Percentiles rank a stretch among this genome's conserved stretches.
These are phyloP conservation scores for Paelopatides confundens DNA, from an alignment of 53 echinoderm and acorn worm genomes.

Conservation along the genomic window DNA sequence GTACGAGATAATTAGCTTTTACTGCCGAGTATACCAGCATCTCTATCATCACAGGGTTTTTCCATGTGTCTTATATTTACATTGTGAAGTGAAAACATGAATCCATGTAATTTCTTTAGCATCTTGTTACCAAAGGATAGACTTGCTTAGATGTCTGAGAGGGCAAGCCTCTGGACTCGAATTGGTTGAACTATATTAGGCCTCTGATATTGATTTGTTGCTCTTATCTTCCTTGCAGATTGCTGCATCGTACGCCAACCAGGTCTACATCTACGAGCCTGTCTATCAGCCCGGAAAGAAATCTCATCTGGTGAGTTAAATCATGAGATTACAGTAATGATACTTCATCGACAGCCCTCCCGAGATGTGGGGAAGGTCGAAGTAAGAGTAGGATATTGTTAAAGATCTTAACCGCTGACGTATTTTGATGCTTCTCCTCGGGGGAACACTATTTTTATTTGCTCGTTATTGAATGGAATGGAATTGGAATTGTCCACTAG, in stretches of 20 bases:
- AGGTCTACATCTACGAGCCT: constrained; percentile 98
- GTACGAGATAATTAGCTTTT: no score
- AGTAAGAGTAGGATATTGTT: not conserved
- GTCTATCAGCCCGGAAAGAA: constrained; percentile 65
- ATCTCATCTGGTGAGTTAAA: constrained; percentile 72
- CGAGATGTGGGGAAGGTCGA: not conserved
- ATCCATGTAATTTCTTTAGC: no score
- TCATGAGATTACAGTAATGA: not conserved
- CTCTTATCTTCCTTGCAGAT: constrained; percentile 69
- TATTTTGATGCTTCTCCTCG: not conserved
- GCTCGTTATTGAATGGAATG: not conserved
- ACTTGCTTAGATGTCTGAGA: not conserved
- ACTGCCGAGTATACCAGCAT: no score
- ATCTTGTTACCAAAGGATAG: no score
- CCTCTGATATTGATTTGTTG: not conserved
- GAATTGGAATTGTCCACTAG: not conserved
- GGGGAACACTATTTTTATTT: not conserved
- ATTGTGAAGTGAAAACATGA: no score
- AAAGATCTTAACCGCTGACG: not conserved
- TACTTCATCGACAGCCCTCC: not conserved
- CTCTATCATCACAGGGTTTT: no score
- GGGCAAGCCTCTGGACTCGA: not conserved
- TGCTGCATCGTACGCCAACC: constrained; percentile 98
- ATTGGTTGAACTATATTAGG: not conserved
- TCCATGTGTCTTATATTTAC: no score